Base-by-base conservation (phyloP, 2,113 vertebrate species). In the Hypocryptadius cinnamomeus region DNA sequence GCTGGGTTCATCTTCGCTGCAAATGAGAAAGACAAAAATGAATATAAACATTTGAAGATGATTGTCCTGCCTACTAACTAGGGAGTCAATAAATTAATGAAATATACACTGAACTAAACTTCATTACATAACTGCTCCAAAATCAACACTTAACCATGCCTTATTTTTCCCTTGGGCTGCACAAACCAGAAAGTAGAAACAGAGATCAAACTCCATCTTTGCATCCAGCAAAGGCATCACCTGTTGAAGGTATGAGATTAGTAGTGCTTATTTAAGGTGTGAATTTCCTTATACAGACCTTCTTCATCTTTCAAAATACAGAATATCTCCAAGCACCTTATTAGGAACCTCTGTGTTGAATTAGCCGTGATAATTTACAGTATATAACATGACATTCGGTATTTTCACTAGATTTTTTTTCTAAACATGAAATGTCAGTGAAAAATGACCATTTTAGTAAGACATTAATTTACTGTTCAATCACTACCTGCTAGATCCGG, bases 1-100 rank as follows among this genome's bases (percentile, higher is more conserved):
- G 69, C 93, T 96, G 5, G 97, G 93, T 84, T 97, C 98, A 66
- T 97, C 98, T 93, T 97, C 96, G 6, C 98, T 97, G 81, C 95
- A 97, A 94, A 91, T 31, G 24, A 96, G 82, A 53, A 90, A 3
- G 24, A 85, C 40, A 90, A 90, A 96, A 93, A 61, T 39, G 0
- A 79, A 93, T 42, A 73, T 5, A 80, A 74, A 63, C 13, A 69
- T 44, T 50, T 79, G 33, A 51, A 88, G 44, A 47, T 54, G 79
- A 91, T 1, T 57, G 47, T 44, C n/a, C 42, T 83, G 33, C 24
- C 40, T 69, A 16, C 48, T 45, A 61, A 69, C 23, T 6, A 86
- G 19, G 13, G 30, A 87, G 31, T 17, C 40, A 85, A 48, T 54
- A 80, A 82, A 79, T 71, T 47, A 82, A 48, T 63, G 25, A 85